Conservation (phyloP, 2,797 vertebrate genomes). For the Sphenopsis melanotis region DNA sequence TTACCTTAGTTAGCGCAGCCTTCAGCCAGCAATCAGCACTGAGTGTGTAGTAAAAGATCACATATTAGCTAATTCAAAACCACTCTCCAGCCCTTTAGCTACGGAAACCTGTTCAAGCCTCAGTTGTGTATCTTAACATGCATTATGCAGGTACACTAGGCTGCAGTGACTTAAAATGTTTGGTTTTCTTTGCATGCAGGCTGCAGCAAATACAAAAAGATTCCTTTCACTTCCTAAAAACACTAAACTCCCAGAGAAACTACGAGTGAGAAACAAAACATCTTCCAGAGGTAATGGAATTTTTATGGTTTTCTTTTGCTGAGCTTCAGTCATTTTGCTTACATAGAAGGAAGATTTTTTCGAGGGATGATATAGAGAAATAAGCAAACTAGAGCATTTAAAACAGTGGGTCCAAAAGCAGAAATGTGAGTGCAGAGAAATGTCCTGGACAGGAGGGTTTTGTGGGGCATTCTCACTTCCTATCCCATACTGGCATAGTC, state of each 20-base stretch:
- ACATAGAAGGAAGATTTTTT: neutral
- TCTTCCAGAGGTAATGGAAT: conserved; percentile 74
- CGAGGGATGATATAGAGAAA: neutral
- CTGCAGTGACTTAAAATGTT: neutral
- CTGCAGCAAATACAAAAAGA: conserved; percentile 77
- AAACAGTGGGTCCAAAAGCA: neutral
- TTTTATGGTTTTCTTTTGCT: neutral
- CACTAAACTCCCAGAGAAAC: conserved; percentile 82
- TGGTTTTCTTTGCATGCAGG: conserved; percentile 67
- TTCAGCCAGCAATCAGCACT: neutral
- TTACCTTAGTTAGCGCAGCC: neutral
- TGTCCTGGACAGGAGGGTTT: neutral
- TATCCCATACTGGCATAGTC: neutral
- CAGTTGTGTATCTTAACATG: neutral
- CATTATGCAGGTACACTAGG: neutral
- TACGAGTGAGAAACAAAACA: conserved; percentile 72
- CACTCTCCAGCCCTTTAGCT: neutral
- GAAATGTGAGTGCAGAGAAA: neutral
- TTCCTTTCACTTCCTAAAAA: conserved; percentile 91
- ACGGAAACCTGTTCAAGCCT: neutral
- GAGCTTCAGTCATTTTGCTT: neutral
- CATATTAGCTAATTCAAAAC: conserved; percentile 33
- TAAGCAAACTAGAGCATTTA: neutral
- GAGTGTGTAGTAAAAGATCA: conserved; percentile 17
- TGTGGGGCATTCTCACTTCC: neutral